Percentiles rank a stretch among this genome's conserved stretches.
Evolutionary conservation across 2,888 invertebrate genomes (phyloP).

Genomic region (Muschampia plurimacula): DNA sequence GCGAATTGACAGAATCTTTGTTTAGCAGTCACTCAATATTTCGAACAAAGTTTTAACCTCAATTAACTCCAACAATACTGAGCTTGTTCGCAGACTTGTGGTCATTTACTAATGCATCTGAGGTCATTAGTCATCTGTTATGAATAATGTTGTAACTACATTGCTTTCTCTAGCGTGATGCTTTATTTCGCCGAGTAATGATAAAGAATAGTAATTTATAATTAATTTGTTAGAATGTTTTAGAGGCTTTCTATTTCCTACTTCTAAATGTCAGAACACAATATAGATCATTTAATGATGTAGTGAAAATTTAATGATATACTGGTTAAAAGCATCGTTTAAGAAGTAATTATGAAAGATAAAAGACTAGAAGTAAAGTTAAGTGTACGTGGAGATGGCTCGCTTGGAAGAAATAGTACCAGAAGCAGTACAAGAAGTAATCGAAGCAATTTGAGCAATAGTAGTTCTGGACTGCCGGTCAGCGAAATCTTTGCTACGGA

Average conservation of each 20-base stretch:
- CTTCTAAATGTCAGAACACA: conserved; percentile 36
- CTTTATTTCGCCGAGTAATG: conserved; percentile 58
- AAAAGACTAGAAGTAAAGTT: conserved; percentile 79
- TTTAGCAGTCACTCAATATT: conserved; percentile 68
- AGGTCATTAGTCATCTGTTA: conserved; percentile 72
- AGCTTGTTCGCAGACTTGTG: conserved; percentile 69
- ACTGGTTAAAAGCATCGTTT: conserved; percentile 26
- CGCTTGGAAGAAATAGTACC: conserved; percentile 69
- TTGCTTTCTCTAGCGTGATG: conserved; percentile 71
- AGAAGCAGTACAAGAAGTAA: conserved; percentile 77
- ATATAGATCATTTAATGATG: conserved; percentile 28
- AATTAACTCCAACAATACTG: conserved; percentile 69
- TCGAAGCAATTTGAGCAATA: conserved; percentile 68
- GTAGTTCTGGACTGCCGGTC: conserved; percentile 66
- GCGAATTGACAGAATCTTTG: conserved; percentile 72
- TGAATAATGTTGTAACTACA: conserved; percentile 64
- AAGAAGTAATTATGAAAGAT: conserved; percentile 70
- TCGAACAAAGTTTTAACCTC: conserved; percentile 70
- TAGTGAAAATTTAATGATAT: conserved; percentile 15
- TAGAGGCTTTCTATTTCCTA: conserved; percentile 50
- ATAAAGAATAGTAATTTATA: conserved; percentile 54
- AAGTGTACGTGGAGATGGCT: conserved; percentile 80
- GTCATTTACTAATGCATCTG: conserved; percentile 72
- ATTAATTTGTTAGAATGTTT: conserved; percentile 59
- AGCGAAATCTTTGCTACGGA: conserved; percentile 79